Conservation (phyloP, 35 echinoderm and acorn worm genomes). For the Acanthaster planci region DNA sequence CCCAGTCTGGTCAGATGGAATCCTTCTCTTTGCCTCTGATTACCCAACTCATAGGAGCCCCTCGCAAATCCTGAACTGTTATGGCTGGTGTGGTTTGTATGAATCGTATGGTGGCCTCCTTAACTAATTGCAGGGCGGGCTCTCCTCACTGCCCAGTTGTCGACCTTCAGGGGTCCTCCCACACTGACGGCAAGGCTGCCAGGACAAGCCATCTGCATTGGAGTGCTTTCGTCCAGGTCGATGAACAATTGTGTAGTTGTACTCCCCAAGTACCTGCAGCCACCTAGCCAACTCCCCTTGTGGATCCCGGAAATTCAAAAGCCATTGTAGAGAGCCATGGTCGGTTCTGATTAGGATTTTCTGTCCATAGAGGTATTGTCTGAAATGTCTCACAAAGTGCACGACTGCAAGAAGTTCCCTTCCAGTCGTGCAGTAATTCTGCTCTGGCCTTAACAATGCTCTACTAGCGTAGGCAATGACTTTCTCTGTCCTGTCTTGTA, state of each 20-base stretch:
- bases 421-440: constrained; percentile 58
- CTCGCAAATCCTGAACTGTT: too few relatives aligned
- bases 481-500: constrained; percentile 60
- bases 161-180: too few relatives aligned
- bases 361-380: not conserved
- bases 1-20: too few relatives aligned
- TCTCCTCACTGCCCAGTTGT: too few relatives aligned
- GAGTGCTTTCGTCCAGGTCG: constrained; percentile 26
- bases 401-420: constrained; percentile 63
- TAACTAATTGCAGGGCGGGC: too few relatives aligned
- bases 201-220: constrained; percentile 43
- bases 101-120: too few relatives aligned
- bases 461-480: constrained; percentile 62
- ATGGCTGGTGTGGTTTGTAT: too few relatives aligned
- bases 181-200: constrained; percentile 18
- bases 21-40: too few relatives aligned
- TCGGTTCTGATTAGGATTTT: constrained; percentile 10
- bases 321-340: constrained; percentile 36
- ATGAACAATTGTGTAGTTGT: constrained; percentile 30
- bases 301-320: constrained; percentile 55
- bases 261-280: constrained; percentile 19
- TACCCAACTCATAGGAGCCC: too few relatives aligned
- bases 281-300: constrained; percentile 46
- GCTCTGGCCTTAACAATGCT: constrained; percentile 22
- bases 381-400: constrained; percentile 44